Conservation (phyloP, 2,797 vertebrate species). For the Onychomys torridus region DNA sequence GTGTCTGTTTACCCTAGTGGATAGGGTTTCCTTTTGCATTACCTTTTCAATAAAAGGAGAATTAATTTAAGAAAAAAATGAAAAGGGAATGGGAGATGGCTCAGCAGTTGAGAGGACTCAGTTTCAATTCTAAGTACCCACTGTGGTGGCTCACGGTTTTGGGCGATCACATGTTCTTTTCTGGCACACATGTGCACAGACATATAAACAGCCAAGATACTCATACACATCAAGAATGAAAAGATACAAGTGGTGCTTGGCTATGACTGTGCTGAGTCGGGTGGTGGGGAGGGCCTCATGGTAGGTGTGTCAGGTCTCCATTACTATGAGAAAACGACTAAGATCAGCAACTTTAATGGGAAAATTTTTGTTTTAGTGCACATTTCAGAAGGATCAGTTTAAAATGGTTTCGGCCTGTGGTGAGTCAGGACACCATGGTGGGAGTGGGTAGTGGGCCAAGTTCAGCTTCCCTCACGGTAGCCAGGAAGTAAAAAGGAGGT, state of each 20-base stretch:
- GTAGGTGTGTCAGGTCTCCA: no score
- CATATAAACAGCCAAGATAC: neutral
- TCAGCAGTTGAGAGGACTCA: neutral
- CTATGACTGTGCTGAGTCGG: neutral
- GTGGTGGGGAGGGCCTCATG: neutral
- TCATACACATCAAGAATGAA: neutral
- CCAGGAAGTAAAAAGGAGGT: neutral
- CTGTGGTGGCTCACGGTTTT: neutral
- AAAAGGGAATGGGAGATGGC: neutral
- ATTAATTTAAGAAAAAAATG: neutral
- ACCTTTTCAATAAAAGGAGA: conserved; percentile 34
- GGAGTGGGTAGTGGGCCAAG: neutral
- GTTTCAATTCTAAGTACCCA: neutral
- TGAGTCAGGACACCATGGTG: neutral
- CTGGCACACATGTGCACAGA: neutral
- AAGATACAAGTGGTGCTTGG: neutral
- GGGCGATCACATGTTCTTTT: neutral
- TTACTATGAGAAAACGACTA: neutral
- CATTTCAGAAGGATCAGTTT: neutral
- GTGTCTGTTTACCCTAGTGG: neutral
- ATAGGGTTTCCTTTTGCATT: neutral
- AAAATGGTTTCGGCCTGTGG: neutral
- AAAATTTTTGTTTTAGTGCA: neutral
- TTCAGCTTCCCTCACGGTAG: neutral
- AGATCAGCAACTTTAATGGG: neutral